Percentiles rank a stretch among this genome's conserved stretches.
phyloP scores from a whole-genome alignment of 2,113 vertebrate genomes.

The Catharus minimus region DNA sequence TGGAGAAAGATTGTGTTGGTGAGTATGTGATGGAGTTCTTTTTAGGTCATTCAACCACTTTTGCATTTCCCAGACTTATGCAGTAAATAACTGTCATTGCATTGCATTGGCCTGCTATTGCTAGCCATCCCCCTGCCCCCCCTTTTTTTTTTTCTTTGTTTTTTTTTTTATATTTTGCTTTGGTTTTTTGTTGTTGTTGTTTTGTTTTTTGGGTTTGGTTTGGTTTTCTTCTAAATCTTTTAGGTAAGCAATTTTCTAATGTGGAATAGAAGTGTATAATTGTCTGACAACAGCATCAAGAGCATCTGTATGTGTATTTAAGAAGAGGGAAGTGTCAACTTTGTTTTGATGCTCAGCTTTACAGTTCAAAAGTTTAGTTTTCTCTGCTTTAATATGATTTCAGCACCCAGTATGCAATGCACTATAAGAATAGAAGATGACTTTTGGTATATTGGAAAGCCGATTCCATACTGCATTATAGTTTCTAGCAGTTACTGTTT shows the following conservation, averaged over 20 bases:
- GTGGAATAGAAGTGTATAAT: not conserved
- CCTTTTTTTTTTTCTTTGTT: accelerated
- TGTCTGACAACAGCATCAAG: not conserved
- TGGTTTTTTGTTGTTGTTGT: too few relatives aligned
- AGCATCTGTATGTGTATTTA: not conserved
- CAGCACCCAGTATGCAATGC: not conserved
- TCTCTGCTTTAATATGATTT: not conserved
- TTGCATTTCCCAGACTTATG: not conserved
- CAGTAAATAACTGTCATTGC: not conserved
- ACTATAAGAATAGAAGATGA: not conserved
- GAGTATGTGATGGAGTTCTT: not conserved
- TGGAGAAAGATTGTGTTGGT: not conserved
- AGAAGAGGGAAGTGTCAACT: not conserved
- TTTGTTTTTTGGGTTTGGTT: too few relatives aligned
- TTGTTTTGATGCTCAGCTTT: not conserved
- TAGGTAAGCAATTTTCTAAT: not conserved
- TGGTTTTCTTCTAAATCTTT: not conserved
- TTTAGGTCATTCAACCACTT: not conserved
- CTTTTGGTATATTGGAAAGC: not conserved
- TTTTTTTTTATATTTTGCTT: too few relatives aligned
- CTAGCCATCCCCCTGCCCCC: too few relatives aligned
- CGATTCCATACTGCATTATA: not conserved
- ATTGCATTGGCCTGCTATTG: not conserved
- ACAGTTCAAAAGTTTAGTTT: not conserved
- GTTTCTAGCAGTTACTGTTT: not conserved